Evolutionary conservation across 2,888 invertebrate genomes (phyloP), one percentile per base, ranked within the genome.

Genomic region (Thumatha senex): DNA sequence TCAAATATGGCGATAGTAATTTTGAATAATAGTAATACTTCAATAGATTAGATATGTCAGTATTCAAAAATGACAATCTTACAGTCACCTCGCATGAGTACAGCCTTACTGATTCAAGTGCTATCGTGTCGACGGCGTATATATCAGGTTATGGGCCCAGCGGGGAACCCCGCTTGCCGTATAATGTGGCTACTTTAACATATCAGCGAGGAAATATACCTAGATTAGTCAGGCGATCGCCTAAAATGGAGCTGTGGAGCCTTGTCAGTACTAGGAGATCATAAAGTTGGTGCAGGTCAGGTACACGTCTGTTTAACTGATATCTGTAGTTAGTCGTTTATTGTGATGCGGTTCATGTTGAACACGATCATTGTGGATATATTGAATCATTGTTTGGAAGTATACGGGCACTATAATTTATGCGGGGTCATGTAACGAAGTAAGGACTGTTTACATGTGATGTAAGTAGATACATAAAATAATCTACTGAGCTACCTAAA

Each of bases 201-300:
- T 64, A 61, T 61, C 61, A 57, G 43, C 42, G 48, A 57, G 57
- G 43, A 60, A 68, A 68, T 66, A 69, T 66, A 69, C 58, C 63
- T 61, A 69, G 69, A 61, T 57, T 69, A 58, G 69, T 67, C 69
- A 67, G 69, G 67, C 69, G 67, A 68, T 68, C 47, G 36, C 52
- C 68, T 64, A 56, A 58, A 67, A 54, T 48, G 30, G 52, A 14
- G 24, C 29, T 41, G 24, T n/a, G 14, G 12, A 30, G 15, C 34
- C 42, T 18, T 46, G 45, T 46, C 29, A 38, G 46, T 42, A 40
- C 42, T 13, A 47, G 47, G 40, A 29, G 33, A 9, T 38, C 40
- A 35, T 46, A 46, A 46, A 51, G 45, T n/a, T 50, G 11, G 40
- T 34, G 24, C 15, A 43, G 43, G 33, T 44, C 36, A 42, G 34